Evolutionary conservation across 2,797 vertebrate species (phyloP), one percentile per base, ranked within the genome.

Genomic region (Crenuchus spilurus): DNA sequence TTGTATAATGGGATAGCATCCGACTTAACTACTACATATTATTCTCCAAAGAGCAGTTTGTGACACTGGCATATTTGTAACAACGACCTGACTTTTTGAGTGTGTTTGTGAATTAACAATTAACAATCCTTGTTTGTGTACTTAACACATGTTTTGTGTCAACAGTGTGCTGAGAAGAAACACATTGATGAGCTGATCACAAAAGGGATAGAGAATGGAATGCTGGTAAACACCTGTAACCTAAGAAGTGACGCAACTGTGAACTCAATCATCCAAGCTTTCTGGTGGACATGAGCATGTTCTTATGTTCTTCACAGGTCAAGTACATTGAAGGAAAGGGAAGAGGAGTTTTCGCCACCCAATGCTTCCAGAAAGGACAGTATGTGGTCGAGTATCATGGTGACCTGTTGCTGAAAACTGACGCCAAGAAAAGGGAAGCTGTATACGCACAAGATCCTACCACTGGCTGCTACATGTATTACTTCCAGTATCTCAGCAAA

Each of bases 401-500:
- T 9, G 98, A 99, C 86, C 94, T 99, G 86, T 93, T 99, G 8
- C 93, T 97, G 87, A 96, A 96, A 85, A 95, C 93, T 0, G 97
- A 97, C 0, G 97, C 97, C 75, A 98, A 93, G 83, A 93, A 92
- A 81, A 88, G 87, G 71, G 98, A 99, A 87, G 94, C 94, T 0
- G 83, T 95, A 37, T 99, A 99, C 0, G 93, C 96, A 26, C 93
- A 93, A 28, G 95, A 98, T 68, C 96, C 96, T 0, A 90, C 94
- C 64, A 97, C 96, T 0, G 98, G 98, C 90, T 99, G 98, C 92
- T 99, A 98, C 86, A 99, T 99, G 97, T 99, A 99, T 89, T 99
- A 99, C 85, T 99, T 99, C 85, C 96, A 98, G 88, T 96, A 96
- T 90, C 92, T 96, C 88, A 95, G 94, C 92, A 98, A 98, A 90